Conservation (phyloP, 2,888 invertebrate species). For the Lepidochrysops patricia region DNA sequence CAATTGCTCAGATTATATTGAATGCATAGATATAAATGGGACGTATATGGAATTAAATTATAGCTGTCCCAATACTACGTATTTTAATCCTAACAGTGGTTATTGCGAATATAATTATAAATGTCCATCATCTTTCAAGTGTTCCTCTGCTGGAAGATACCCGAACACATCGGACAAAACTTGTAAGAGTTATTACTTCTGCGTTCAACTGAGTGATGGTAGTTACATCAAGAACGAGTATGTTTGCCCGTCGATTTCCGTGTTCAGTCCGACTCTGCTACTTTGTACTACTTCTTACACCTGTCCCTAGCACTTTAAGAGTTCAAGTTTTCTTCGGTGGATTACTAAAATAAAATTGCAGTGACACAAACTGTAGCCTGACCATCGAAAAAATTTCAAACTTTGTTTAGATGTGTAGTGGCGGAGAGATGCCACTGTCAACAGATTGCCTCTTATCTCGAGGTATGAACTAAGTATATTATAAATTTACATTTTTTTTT, state of each 20-base stretch:
- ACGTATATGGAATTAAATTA: slow-evolving; percentile 38
- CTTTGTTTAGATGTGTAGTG: too few relatives aligned
- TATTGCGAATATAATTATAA: slow-evolving; percentile 46
- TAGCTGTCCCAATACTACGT: slow-evolving; percentile 43
- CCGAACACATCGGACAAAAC: slow-evolving; percentile 48
- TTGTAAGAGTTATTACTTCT: slow-evolving; percentile 55
- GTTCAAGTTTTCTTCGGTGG: too few relatives aligned
- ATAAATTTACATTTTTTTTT: too few relatives aligned
- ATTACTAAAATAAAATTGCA: too few relatives aligned
- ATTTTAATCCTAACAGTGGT: slow-evolving; percentile 47
- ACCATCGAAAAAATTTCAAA: too few relatives aligned
- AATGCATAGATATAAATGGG: slow-evolving; percentile 45
- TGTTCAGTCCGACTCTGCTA: slow-evolving; percentile 45
- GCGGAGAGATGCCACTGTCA: too few relatives aligned
- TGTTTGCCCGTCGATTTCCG: slow-evolving; percentile 53
- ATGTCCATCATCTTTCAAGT: slow-evolving; percentile 42
- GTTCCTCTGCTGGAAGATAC: slow-evolving; percentile 51
- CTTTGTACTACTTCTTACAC: slow-evolving; percentile 54
- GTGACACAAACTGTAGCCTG: too few relatives aligned
- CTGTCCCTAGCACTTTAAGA: slow-evolving; percentile 33
- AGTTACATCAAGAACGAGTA: slow-evolving; percentile 43
- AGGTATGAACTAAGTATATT: too few relatives aligned
- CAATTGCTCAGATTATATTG: slow-evolving; percentile 47
- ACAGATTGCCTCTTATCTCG: too few relatives aligned
- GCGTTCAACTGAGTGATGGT: slow-evolving; percentile 39